A percentile compares a stretch with the other conserved stretches of the same genome.
phyloP scores from a whole-genome alignment of 2,888 invertebrate genomes.

The Drosophila cognata region DNA sequence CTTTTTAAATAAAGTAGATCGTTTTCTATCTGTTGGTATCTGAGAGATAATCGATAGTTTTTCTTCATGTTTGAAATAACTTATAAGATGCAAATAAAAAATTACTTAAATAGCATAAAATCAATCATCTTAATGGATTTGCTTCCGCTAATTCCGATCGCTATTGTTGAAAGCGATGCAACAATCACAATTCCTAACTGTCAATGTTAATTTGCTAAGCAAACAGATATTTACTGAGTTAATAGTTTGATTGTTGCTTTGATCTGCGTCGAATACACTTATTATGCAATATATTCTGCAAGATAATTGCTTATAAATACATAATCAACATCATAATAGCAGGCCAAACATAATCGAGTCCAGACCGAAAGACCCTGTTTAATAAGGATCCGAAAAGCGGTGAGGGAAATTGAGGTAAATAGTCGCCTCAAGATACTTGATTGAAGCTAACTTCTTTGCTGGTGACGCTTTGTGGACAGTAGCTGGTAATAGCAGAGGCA shows the following conservation, averaged over 20 bases:
- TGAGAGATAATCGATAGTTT: not conserved
- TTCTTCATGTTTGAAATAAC: not conserved
- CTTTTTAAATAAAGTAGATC: not conserved
- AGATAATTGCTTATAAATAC: conserved; percentile 64
- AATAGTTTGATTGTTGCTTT: conserved; percentile 5
- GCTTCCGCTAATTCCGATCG: not conserved
- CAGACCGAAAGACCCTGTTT: conserved; percentile 44
- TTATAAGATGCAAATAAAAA: not conserved
- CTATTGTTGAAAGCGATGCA: not conserved
- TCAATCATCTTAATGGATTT: conserved; percentile 3
- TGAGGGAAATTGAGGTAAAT: conserved; percentile 29
- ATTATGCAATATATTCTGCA: conserved; percentile 40
- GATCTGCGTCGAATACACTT: conserved; percentile 25
- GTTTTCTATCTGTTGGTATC: not conserved
- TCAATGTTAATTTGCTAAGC: conserved; percentile 12
- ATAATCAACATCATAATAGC: conserved; percentile 62
- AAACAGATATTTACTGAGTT: conserved; percentile 17
- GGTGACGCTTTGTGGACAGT: conserved; percentile 48
- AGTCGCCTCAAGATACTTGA: conserved; percentile 55
- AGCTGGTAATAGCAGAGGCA: conserved; percentile 35
- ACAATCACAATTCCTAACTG: conserved; percentile 14
- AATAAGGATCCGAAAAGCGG: conserved; percentile 45
- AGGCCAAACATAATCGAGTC: conserved; percentile 56
- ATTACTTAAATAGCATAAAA: not conserved
- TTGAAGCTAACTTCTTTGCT: conserved; percentile 65